phyloP scores from a whole-genome alignment of 2,888 invertebrate genomes.

The Neoscelio sp. region DNA sequence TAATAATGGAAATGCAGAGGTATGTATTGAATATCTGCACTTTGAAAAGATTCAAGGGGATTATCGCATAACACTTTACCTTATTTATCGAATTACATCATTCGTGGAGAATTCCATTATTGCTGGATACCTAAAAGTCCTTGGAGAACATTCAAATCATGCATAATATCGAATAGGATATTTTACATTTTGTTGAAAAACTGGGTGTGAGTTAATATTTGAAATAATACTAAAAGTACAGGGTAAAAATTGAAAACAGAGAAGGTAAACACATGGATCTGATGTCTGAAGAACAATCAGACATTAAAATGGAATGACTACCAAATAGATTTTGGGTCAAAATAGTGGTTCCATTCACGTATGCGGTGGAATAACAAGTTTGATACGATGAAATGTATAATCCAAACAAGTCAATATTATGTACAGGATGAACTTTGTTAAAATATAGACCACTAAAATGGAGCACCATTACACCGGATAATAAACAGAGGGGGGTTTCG shows the following conservation, averaged over 20 bases:
- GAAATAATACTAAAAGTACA: conserved; percentile 16
- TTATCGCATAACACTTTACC: conserved; percentile 44
- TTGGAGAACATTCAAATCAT: conserved; percentile 39
- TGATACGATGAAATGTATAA: conserved; percentile 13
- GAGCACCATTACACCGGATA: conserved; percentile 12
- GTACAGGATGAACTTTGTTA: conserved; percentile 28
- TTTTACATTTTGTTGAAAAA: conserved; percentile 23
- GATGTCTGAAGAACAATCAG: conserved; percentile 25
- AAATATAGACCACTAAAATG: conserved; percentile 1
- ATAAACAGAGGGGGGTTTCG: conserved; percentile 5
- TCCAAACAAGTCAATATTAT: conserved; percentile 27
- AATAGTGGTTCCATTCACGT: conserved; percentile 33
- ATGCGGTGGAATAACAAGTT: conserved; percentile 12
- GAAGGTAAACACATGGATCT: conserved; percentile 27
- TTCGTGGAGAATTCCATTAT: conserved; percentile 14
- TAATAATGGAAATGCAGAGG: conserved; percentile 11
- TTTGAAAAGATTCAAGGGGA: conserved; percentile 1
- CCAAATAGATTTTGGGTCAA: conserved; percentile 30
- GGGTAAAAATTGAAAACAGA: conserved; percentile 5
- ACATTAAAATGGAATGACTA: conserved; percentile 32
- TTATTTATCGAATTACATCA: conserved; percentile 20
- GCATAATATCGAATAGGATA: conserved; percentile 32
- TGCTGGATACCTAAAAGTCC: conserved; percentile 26
- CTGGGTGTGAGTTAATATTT: conserved; percentile 8
- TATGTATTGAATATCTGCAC: conserved; percentile 29